Evolutionary conservation across 2,888 invertebrate genomes (phyloP).

Genomic region (Hemithea aestivaria): DNA sequence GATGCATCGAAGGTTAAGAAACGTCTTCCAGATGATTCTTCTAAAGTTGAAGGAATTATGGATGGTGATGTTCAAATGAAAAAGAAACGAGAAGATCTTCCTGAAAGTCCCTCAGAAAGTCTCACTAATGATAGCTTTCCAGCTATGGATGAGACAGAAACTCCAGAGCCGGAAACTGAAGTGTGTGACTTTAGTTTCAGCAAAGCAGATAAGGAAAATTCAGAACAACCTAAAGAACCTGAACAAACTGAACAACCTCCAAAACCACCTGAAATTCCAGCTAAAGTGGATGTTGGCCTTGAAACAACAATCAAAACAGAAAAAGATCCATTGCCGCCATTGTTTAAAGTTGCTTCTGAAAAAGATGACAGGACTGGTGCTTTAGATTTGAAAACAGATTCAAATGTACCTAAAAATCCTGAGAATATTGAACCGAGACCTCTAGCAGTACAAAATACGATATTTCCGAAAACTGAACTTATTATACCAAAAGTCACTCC

Average conservation of each 20-base stretch:
- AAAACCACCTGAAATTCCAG: slow-evolving; percentile 57
- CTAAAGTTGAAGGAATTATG: slow-evolving; percentile 79
- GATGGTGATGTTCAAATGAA: slow-evolving; percentile 80
- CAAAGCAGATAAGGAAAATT: slow-evolving; percentile 64
- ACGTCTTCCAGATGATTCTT: slow-evolving; percentile 75
- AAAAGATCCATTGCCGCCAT: slow-evolving; percentile 56
- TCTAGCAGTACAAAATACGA: slow-evolving; percentile 42
- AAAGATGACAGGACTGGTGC: slow-evolving; percentile 60
- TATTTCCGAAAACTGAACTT: slow-evolving; percentile 80
- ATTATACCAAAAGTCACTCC: slow-evolving; percentile 81
- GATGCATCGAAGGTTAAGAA: slow-evolving; percentile 80
- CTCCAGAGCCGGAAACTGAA: slow-evolving; percentile 69
- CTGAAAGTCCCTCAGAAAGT: slow-evolving; percentile 90
- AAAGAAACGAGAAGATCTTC: slow-evolving; percentile 75
- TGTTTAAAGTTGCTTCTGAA: slow-evolving; percentile 51
- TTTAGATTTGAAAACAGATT: slow-evolving; percentile 67
- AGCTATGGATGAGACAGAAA: slow-evolving; percentile 84
- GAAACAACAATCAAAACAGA: slow-evolving; percentile 59
- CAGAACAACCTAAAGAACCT: slow-evolving; percentile 59
- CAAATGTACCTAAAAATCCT: slow-evolving; percentile 42
- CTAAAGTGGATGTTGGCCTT: slow-evolving; percentile 53
- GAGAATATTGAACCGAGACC: slow-evolving; percentile 57
- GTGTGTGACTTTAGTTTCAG: slow-evolving; percentile 72
- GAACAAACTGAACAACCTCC: slow-evolving; percentile 43
- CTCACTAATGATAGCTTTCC: slow-evolving; percentile 92